Percentiles rank a stretch among this genome's conserved stretches.
Conservation (phyloP, 2,797 vertebrate genomes). For the Pempheris klunzingeri region DNA sequence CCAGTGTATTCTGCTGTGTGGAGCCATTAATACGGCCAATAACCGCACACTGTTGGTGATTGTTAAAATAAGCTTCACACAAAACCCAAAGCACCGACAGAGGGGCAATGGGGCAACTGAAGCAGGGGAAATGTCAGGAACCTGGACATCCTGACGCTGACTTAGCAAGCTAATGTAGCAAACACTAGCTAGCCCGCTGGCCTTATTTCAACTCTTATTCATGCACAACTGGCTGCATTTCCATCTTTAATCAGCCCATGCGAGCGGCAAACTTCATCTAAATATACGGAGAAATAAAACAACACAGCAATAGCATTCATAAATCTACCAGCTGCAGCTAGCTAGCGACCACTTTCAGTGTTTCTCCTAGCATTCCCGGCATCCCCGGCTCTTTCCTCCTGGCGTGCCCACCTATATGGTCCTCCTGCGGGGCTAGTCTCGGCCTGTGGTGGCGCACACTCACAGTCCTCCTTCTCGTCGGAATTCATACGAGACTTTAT, state of each 20-base stretch:
- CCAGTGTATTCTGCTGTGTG: background rate
- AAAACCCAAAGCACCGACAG: rapidly evolving
- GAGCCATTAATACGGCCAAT: background rate
- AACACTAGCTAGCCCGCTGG: conserved; percentile 15
- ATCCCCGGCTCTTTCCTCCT: conserved; percentile 71
- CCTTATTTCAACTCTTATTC: conserved; percentile 8
- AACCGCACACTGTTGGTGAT: rapidly evolving
- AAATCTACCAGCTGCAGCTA: conserved; percentile 16
- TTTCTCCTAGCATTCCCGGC: conserved; percentile 36
- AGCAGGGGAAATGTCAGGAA: conserved; percentile 29
- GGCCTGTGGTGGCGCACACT: conserved; percentile 89
- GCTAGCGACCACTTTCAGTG: conserved; percentile 25
- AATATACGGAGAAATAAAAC: background rate
- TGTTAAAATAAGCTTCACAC: background rate
- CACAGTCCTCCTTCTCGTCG: conserved; percentile 87
- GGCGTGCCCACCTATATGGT: conserved; percentile 77
- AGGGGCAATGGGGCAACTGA: background rate
- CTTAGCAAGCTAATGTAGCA: conserved; percentile 58
- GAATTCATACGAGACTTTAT: conserved; percentile 88
- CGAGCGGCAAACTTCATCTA: background rate
- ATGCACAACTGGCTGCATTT: background rate
- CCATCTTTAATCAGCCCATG: background rate
- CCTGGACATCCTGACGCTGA: conserved; percentile 41
- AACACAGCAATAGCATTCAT: background rate
- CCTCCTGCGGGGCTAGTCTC: conserved; percentile 79